Evolutionary conservation across 2,797 vertebrate genomes (phyloP).

Genomic region (Lutra lutra): DNA sequence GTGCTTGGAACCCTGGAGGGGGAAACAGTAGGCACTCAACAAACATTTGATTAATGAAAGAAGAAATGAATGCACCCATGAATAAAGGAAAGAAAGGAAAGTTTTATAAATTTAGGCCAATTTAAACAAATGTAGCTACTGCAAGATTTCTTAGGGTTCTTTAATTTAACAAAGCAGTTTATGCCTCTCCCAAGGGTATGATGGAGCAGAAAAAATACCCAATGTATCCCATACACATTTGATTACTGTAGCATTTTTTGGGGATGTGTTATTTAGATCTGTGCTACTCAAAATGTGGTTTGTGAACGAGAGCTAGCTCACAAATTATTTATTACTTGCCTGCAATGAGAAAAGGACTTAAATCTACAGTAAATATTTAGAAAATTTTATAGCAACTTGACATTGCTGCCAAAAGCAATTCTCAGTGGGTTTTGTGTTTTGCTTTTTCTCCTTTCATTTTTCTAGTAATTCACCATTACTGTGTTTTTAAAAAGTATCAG

Average conservation of each 20-base stretch:
- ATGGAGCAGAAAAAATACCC: background rate
- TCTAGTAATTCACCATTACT: background rate
- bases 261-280: background rate
- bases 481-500: background rate
- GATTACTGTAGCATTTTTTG: background rate
- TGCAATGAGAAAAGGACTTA: background rate
- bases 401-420: background rate
- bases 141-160: background rate
- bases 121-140: background rate
- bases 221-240: background rate
- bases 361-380: background rate
- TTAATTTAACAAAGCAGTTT: background rate
- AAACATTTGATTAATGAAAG: background rate
- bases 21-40: background rate
- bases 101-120: background rate
- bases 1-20: background rate
- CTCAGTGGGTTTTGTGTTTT: background rate
- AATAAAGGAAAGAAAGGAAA: background rate
- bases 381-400: constrained; percentile 1
- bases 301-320: background rate
- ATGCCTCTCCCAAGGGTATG: background rate
- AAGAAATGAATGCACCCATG: background rate
- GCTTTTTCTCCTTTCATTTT: background rate
- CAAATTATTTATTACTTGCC: background rate
- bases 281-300: background rate